A percentile compares a stretch with the other conserved stretches of the same genome.
phyloP scores from a whole-genome alignment of 30 jellyfish, hydroid and myxozoan species.

The Phacellophora camtschatica region DNA sequence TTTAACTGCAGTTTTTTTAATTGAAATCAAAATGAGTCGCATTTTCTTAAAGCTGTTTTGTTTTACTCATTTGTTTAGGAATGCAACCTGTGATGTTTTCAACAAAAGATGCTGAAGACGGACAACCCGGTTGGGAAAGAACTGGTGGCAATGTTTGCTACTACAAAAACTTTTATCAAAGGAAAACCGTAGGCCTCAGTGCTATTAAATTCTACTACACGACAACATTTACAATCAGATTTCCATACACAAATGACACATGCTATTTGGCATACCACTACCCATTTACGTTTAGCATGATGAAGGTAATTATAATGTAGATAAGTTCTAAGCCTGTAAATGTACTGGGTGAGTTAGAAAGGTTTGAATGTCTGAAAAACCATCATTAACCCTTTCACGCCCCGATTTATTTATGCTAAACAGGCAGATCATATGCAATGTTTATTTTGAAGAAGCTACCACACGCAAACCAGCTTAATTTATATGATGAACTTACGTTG shows the following conservation, averaged over 20 bases:
- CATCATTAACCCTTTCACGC: no score
- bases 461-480: no score
- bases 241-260: slow-evolving; percentile 82
- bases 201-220: slow-evolving; percentile 65
- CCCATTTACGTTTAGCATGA: slow-evolving; percentile 77
- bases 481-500: no score
- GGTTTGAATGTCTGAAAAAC: no score
- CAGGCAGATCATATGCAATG: no score
- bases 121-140: slow-evolving; percentile 93
- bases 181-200: slow-evolving; percentile 33
- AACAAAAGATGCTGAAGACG: slow-evolving; percentile 64
- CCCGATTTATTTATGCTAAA: no score
- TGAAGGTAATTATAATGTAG: no score
- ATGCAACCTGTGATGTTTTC: slow-evolving; percentile 95
- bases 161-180: slow-evolving; percentile 71
- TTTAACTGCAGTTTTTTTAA: no score
- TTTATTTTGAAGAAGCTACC: no score
- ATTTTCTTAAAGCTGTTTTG: neutral
- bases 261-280: slow-evolving; percentile 93
- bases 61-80: slow-evolving; percentile 33
- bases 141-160: slow-evolving; percentile 85
- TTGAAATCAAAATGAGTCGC: neutral
- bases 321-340: no score
- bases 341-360: no score
- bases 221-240: slow-evolving; percentile 83